Evolutionary conservation across 2,797 vertebrate species (phyloP).

Genomic region (Lepilemur septentrionalis): DNA sequence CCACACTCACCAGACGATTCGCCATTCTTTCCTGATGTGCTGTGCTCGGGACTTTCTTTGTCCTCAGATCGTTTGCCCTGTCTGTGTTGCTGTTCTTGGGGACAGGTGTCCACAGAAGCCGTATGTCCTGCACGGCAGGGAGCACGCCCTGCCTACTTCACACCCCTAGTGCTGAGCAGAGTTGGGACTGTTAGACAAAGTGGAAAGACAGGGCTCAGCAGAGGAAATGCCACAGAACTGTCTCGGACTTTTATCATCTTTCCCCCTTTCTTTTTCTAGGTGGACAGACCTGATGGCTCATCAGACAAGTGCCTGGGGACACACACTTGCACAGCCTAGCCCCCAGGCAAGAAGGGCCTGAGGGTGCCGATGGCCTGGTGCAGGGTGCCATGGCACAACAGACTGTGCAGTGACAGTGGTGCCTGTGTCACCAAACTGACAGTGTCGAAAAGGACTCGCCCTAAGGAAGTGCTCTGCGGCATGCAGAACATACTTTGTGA

Average conservation of each 20-base stretch:
- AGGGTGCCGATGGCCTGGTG: not conserved
- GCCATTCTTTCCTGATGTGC: not conserved
- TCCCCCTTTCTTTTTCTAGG: not conserved
- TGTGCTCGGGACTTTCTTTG: not conserved
- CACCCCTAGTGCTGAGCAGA: not conserved
- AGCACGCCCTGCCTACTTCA: not conserved
- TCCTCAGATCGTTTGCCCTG: not conserved
- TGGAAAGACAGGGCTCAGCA: not conserved
- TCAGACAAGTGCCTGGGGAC: not conserved
- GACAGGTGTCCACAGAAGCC: not conserved
- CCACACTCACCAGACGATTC: no score
- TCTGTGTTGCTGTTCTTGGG: not conserved
- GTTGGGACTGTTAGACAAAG: not conserved
- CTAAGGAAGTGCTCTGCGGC: fast-evolving
- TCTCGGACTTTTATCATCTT: not conserved
- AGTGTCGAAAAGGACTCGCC: not conserved
- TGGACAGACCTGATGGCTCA: not conserved
- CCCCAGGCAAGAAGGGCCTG: not conserved
- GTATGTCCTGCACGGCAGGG: not conserved
- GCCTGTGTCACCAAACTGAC: fast-evolving
- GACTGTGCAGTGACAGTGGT: fast-evolving
- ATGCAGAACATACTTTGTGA: not conserved
- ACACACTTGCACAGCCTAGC: not conserved
- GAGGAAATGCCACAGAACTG: not conserved
- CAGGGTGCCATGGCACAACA: fast-evolving